Base-by-base conservation (phyloP, 2,888 invertebrate species). In the Chrysolina oricalcia region DNA sequence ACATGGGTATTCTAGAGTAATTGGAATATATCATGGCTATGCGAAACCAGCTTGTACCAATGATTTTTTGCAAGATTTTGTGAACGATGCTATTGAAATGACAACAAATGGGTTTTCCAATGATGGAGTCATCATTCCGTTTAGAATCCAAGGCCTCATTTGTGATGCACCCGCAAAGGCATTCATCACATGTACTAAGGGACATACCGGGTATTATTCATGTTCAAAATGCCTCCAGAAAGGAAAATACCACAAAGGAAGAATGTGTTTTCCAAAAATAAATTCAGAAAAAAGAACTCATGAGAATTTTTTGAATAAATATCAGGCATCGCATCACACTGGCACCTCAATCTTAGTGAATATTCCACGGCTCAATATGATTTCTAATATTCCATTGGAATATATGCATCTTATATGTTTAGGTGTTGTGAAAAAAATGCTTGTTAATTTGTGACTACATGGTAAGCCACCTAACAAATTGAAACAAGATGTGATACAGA, bases 161-260 rank as follows among this genome's bases (percentile, higher is more conserved):
- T n/a, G n/a, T n/a, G n/a, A n/a, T n/a, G n/a, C n/a, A n/a, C n/a
- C n/a, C n/a, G n/a, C n/a, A n/a, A 80, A 76, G 46, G 67, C 73
- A 13, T 79, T 76, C 23, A 73, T 76, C 56, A 72, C 62, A 65
- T 72, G 21, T 63, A 56, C 66, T 62, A 75, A 73, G 53, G 73
- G 78, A 62, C 79, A 80, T 70, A 75, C 72, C 40, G 75, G 73
- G 10, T 77, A 74, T 73, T 62, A 62, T 41, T 78, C 78, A 13
- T 79, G 78, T 53, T 70, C 78, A 66, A 76, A 79, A 69, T 79
- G 78, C 66, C 59, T 70, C 53, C 71, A 70, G 63, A 63, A 68
- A 62, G 75, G 73, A 65, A 62, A 43, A 17, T 71, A 69, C 40
- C 70, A 70, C 8, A 15, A 63, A 62, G 13, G 66, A 4, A 56